These are phyloP conservation scores for Coronaproctus castanopsis DNA, from an alignment of 2,888 invertebrate genomes.

Conservation along the genomic window DNA sequence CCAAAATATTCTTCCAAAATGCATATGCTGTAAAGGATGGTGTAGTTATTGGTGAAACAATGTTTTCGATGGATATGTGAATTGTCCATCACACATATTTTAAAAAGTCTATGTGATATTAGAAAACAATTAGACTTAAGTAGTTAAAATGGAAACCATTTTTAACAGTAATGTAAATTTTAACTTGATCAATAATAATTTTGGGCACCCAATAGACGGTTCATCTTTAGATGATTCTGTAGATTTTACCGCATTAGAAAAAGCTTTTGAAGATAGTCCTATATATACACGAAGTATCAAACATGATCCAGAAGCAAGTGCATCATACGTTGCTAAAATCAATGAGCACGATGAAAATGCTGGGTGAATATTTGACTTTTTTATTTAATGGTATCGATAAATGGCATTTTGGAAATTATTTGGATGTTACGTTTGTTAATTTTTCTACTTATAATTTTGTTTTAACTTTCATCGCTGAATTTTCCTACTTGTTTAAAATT, in stretches of 20 bases:
- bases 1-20: too few relatives aligned
- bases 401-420: too few relatives aligned
- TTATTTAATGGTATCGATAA: too few relatives aligned
- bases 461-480: background rate
- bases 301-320: constrained; percentile 22
- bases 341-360: constrained; percentile 29
- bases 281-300: constrained; percentile 23
- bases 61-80: too few relatives aligned
- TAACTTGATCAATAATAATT: constrained; percentile 1
- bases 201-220: background rate
- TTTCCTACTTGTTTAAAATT: too few relatives aligned
- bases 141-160: background rate
- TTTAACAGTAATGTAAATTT: background rate
- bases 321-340: constrained; percentile 28
- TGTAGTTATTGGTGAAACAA: too few relatives aligned
- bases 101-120: too few relatives aligned
- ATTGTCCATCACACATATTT: too few relatives aligned
- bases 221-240: constrained; percentile 26
- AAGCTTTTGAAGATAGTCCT: constrained; percentile 30
- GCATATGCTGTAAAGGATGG: too few relatives aligned
- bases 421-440: background rate
- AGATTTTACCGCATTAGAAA: constrained; percentile 29
- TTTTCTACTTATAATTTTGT: background rate
- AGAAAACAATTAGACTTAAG: background rate
- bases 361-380: constrained; percentile 26